Conservation (phyloP, 2,888 invertebrate species). For the Teleiodes luculella region DNA sequence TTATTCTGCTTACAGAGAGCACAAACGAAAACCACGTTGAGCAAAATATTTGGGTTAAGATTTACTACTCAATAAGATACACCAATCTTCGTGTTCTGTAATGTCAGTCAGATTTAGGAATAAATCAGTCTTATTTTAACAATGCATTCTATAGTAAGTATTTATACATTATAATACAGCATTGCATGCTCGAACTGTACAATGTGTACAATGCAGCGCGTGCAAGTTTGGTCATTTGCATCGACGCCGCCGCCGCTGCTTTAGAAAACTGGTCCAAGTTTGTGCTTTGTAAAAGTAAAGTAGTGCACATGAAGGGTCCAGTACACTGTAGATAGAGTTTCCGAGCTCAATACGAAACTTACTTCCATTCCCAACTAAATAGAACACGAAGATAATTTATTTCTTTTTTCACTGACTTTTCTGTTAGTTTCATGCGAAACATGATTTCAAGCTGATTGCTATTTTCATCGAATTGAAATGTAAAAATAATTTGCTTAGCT, state of each 20-base stretch:
- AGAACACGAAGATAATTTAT: conserved; percentile 4
- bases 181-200: background rate
- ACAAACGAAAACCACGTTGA: too few species aligned
- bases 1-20: too few species aligned
- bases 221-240: conserved; percentile 26
- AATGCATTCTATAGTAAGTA: too few species aligned
- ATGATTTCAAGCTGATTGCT: background rate
- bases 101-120: too few species aligned
- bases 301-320: conserved; percentile 8
- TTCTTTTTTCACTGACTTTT: conserved; percentile 2
- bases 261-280: conserved; percentile 20
- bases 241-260: conserved; percentile 19
- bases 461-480: background rate
- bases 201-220: background rate
- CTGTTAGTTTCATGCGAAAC: background rate
- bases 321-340: conserved; percentile 1
- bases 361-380: background rate
- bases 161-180: background rate
- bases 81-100: too few species aligned
- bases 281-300: conserved; percentile 8
- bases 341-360: conserved; percentile 2
- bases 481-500: background rate
- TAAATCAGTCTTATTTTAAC: too few species aligned
- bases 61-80: too few species aligned
- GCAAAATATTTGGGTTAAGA: too few species aligned